Evolutionary conservation across 2,113 vertebrate species (phyloP).

Genomic region (Ophthalmolycus amberensis): DNA sequence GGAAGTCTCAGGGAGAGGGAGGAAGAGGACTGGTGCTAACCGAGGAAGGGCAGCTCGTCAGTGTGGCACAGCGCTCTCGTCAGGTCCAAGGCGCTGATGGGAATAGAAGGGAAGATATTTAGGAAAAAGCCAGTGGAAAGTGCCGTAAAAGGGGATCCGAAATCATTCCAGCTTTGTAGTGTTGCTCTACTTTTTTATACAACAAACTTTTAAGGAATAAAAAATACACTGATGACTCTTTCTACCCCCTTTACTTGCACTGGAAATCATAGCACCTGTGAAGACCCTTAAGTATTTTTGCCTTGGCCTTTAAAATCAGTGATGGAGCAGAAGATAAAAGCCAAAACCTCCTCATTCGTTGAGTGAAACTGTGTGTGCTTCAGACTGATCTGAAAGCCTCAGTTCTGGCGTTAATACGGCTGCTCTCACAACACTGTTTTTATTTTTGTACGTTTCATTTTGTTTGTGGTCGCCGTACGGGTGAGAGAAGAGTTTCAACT

Average conservation of each 20-base stretch:
- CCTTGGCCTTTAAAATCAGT: constrained; percentile 67
- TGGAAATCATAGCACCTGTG: constrained; percentile 69
- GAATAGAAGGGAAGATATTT: neutral
- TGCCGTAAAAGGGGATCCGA: constrained; percentile 57
- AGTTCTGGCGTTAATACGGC: constrained; percentile 24
- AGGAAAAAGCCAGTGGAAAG: constrained; percentile 40
- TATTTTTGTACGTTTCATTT: constrained; percentile 34
- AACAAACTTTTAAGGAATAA: constrained; percentile 46
- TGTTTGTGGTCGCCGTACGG: constrained; percentile 12
- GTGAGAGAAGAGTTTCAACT: constrained; percentile 18
- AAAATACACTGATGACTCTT: constrained; percentile 48
- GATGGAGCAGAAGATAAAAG: constrained; percentile 65
- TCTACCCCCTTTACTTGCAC: constrained; percentile 75
- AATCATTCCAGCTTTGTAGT: constrained; percentile 69
- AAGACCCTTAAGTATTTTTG: constrained; percentile 68
- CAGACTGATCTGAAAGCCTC: constrained; percentile 41
- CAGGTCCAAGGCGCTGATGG: constrained; percentile 28
- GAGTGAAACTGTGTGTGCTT: constrained; percentile 41
- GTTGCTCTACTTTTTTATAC: constrained; percentile 64
- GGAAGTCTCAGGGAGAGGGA: constrained; percentile 90
- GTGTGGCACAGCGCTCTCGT: constrained; percentile 37
- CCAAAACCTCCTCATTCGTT: constrained; percentile 57
- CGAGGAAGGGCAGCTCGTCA: constrained; percentile 1
- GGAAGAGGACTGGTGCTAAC: constrained; percentile 97
- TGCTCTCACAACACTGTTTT: constrained; percentile 49